Evolutionary conservation across 2,888 invertebrate genomes (phyloP), one percentile per base, ranked within the genome.

Genomic region (Lycophotia porphyrea): DNA sequence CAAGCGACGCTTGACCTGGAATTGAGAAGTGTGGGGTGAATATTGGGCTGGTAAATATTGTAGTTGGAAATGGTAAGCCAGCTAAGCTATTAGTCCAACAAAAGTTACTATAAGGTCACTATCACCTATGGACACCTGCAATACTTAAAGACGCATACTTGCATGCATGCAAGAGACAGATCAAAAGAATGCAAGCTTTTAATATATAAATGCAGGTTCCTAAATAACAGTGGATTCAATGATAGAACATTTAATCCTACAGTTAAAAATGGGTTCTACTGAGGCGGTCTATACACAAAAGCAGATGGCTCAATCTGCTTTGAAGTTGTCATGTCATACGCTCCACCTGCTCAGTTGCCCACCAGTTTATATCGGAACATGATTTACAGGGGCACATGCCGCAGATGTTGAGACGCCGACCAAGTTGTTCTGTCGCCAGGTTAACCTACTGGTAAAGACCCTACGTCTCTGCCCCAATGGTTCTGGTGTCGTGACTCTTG

Each of bases 1-100:
- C 89, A 99, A 96, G 70, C 98, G 98, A 85, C 97, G 98, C 94
- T 98, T 99, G 11, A 98, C 98, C 98, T 98, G 91, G 21, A 93
- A 88, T 52, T 18, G 4, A 18, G 18, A 31, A 47, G 24, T 11
- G 5, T 13, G 13, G 3, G 27, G 47, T 70, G 27, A 34, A n/a
- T 24, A 15, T 68, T 47, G 5, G 15, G 27, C 4, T 58, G 15
- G 55, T n/a, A 27, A 15, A 27, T 2, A 27, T 9, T 49, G 47
- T 47, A 44, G 27, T 31, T 58, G 27, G 55, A 31, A 31, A 58
- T 18, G 31, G 27, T 58, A 18, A 27, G 27, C 13, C 27, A 58
- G 18, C 55, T n/a, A n/a, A n/a, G n/a, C n/a, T n/a, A n/a, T n/a
- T n/a, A n/a, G n/a, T n/a, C 27, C 18, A 31, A 31, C 2, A 2